phyloP scores from a whole-genome alignment of 2,888 invertebrate genomes.

The Linnaemya tessellans region DNA sequence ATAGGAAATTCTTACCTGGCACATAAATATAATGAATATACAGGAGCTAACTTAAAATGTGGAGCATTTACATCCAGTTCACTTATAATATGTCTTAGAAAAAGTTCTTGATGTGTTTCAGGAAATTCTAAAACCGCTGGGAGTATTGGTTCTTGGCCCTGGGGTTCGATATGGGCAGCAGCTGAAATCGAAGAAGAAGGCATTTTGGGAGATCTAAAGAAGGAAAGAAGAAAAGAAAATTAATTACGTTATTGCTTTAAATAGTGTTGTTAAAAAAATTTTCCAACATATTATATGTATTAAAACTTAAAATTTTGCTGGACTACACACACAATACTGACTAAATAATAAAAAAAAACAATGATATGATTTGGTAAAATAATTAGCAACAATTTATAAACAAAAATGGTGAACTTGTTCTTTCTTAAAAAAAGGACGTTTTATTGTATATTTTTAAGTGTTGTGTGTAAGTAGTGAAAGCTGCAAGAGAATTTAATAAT shows the following conservation, averaged over 20 bases:
- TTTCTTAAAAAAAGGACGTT: slow-evolving; percentile 21
- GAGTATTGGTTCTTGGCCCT: slow-evolving; percentile 93
- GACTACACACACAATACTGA: slow-evolving; percentile 50
- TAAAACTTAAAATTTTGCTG: slow-evolving; percentile 23
- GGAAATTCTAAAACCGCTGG: slow-evolving; percentile 97
- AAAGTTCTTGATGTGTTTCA: slow-evolving; percentile 96
- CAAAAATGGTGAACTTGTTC: slow-evolving; percentile 48
- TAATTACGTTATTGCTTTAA: neutral
- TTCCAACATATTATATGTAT: neutral
- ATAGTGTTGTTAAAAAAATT: neutral
- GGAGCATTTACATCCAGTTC: slow-evolving; percentile 94
- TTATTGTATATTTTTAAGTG: slow-evolving; percentile 38
- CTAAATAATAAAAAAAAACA: slow-evolving; percentile 39
- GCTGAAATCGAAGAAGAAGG: slow-evolving; percentile 75
- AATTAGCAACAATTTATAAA: slow-evolving; percentile 52
- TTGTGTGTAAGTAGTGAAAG: slow-evolving; percentile 57
- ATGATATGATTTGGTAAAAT: slow-evolving; percentile 44
- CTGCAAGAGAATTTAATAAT: slow-evolving; percentile 44
- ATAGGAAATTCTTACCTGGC: slow-evolving; percentile 85
- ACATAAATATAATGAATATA: slow-evolving; percentile 97
- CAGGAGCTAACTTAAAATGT: slow-evolving; percentile 97
- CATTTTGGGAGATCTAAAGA: slow-evolving; percentile 80
- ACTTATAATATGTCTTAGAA: slow-evolving; percentile 93
- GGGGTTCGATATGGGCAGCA: slow-evolving; percentile 79
- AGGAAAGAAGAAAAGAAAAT: slow-evolving; percentile 27